phyloP scores from a whole-genome alignment of 2,113 vertebrate species.

The Nibea coibor region DNA sequence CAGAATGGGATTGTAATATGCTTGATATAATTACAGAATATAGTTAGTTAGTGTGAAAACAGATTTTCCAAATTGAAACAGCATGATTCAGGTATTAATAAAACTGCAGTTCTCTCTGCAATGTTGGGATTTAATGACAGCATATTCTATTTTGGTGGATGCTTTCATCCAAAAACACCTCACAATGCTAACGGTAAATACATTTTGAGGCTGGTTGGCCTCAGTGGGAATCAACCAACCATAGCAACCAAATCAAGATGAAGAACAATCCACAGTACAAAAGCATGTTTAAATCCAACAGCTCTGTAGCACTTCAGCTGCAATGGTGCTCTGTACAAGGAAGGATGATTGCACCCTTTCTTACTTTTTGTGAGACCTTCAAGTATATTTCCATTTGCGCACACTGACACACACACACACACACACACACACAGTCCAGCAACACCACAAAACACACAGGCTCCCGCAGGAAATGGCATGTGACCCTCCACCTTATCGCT shows the following conservation, averaged over 20 bases:
- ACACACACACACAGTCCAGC: not conserved
- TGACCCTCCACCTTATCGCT: conserved; percentile 50
- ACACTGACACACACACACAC: conserved; percentile 8
- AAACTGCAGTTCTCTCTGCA: conserved; percentile 2
- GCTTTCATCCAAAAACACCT: conserved; percentile 19
- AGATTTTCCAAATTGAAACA: conserved; percentile 4
- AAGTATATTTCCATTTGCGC: conserved; percentile 11
- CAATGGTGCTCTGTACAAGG: conserved; percentile 5
- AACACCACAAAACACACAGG: conserved; percentile 10
- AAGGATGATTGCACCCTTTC: conserved; percentile 36
- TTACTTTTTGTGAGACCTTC: conserved; percentile 32
- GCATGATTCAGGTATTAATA: not conserved
- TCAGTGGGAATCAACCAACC: conserved; percentile 21
- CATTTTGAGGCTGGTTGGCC: conserved; percentile 26
- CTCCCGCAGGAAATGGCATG: conserved; percentile 41
- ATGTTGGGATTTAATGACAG: not conserved
- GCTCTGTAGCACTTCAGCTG: conserved; percentile 18
- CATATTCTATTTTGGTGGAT: not conserved
- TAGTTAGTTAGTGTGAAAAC: not conserved
- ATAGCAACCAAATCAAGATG: conserved; percentile 43
- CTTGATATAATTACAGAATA: not conserved
- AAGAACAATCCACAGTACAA: conserved; percentile 30
- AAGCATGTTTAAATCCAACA: conserved; percentile 44
- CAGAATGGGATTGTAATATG: conserved; percentile 4
- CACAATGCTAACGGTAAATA: conserved; percentile 13